These are phyloP conservation scores for Caenorhabditis panamensis DNA, from an alignment of 2,888 invertebrate species.

Conservation along the genomic window DNA sequence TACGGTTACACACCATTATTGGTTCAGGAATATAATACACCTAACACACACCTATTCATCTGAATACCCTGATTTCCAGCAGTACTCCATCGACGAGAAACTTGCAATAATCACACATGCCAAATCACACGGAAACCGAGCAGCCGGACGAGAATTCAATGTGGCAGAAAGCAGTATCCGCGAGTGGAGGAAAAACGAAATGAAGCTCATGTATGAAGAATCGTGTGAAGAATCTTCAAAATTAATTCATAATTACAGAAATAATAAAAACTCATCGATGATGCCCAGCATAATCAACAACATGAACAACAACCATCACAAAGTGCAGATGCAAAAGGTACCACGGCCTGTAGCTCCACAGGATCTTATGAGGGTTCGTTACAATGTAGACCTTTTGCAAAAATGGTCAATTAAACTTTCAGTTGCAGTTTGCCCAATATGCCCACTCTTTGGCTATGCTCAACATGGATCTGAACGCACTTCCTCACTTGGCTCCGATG, in stretches of 20 bases:
- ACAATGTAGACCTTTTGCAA: no score
- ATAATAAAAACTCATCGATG: not conserved
- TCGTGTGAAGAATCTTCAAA: no score
- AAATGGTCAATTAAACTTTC: not conserved
- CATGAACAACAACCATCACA: constrained; percentile 31
- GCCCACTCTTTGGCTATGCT: constrained; percentile 26
- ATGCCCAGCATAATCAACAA: constrained; percentile 1
- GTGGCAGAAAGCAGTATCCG: constrained; percentile 80
- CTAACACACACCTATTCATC: not conserved
- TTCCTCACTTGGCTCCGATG: not conserved
- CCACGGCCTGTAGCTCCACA: not conserved
- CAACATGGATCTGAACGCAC: constrained; percentile 11
- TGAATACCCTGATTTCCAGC: constrained; percentile 41
- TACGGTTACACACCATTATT: no score
- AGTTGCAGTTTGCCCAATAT: constrained; percentile 20
- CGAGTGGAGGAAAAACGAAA: constrained; percentile 80
- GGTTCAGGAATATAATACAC: no score
- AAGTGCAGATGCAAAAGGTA: not conserved
- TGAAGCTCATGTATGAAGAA: constrained; percentile 71
- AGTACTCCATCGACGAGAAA: constrained; percentile 74
- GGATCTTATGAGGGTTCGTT: constrained; percentile 19
- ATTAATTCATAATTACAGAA: not conserved
- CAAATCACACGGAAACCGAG: constrained; percentile 71
- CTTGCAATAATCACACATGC: constrained; percentile 75
- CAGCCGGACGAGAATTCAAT: constrained; percentile 79